Evolutionary conservation across 2,888 invertebrate species (phyloP).

Genomic region (Cybosia mesomella): DNA sequence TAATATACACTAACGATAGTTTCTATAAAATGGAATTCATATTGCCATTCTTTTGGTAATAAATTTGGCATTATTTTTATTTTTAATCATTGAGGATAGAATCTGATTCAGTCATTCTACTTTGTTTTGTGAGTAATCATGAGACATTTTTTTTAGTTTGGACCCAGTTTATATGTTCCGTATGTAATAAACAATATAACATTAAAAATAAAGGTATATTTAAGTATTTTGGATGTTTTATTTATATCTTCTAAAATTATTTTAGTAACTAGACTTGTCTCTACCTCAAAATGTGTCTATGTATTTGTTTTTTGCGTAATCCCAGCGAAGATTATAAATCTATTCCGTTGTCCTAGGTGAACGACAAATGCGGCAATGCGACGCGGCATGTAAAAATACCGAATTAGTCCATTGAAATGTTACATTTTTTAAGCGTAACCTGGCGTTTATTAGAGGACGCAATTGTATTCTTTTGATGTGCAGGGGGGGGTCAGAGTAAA

Average conservation of each 20-base stretch:
- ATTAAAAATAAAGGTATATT: constrained; percentile 79
- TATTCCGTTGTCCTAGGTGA: too few relatives aligned
- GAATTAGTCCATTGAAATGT: too few relatives aligned
- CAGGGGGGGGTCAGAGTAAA: too few relatives aligned
- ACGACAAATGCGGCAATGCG: too few relatives aligned
- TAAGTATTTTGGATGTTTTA: constrained; percentile 70
- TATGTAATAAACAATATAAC: constrained; percentile 73
- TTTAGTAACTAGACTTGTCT: too few relatives aligned
- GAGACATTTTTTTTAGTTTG: constrained; percentile 70
- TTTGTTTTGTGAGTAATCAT: constrained; percentile 68
- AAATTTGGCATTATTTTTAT: constrained; percentile 58
- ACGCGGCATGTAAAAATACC: too few relatives aligned
- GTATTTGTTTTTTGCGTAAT: too few relatives aligned
- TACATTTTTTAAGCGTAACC: too few relatives aligned
- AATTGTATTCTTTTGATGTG: too few relatives aligned
- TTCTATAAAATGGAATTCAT: constrained; percentile 40
- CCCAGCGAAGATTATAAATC: too few relatives aligned
- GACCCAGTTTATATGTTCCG: constrained; percentile 73
- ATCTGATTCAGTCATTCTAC: constrained; percentile 70
- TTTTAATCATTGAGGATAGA: constrained; percentile 72
- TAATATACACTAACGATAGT: constrained; percentile 38
- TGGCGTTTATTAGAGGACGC: too few relatives aligned
- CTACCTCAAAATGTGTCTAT: too few relatives aligned
- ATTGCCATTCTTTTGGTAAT: constrained; percentile 43
- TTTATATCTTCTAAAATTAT: constrained; percentile 12